These are phyloP conservation scores for Ectemnius continuus DNA, from an alignment of 2,888 invertebrate species.

Conservation along the genomic window DNA sequence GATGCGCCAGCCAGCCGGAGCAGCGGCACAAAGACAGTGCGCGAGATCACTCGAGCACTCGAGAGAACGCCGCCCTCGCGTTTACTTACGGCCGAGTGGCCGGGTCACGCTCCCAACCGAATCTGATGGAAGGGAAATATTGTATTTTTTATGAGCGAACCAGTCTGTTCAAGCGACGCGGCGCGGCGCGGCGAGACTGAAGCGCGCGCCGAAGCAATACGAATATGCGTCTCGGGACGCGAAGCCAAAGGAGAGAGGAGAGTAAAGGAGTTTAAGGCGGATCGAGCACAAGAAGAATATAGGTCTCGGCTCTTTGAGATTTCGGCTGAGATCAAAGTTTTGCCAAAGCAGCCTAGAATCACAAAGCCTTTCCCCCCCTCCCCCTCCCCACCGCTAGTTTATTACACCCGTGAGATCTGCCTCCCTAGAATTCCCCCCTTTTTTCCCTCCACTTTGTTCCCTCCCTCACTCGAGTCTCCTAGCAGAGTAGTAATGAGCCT, in stretches of 20 bases:
- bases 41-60: conserved; percentile 3
- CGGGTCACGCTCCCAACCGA: conserved; percentile 4
- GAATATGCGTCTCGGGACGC: neutral
- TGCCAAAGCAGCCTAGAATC: conserved; percentile 52
- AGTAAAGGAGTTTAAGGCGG: neutral
- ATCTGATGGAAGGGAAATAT: conserved; percentile 54
- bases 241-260: neutral
- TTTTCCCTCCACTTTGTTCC: neutral
- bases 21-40: conserved; percentile 34
- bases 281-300: conserved; percentile 14
- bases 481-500: too few relatives aligned
- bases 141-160: conserved; percentile 57
- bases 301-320: conserved; percentile 31
- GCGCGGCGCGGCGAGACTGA: neutral
- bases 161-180: neutral
- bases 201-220: neutral
- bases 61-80: neutral
- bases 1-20: conserved; percentile 39
- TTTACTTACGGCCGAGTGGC: too few relatives aligned
- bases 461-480: too few relatives aligned
- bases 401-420: conserved; percentile 41
- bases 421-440: neutral
- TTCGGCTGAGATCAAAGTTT: conserved; percentile 55
- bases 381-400: conserved; percentile 45
- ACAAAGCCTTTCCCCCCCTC: conserved; percentile 39